Evolutionary conservation across 2,113 vertebrate species (phyloP).

Genomic region (Progne subis): DNA sequence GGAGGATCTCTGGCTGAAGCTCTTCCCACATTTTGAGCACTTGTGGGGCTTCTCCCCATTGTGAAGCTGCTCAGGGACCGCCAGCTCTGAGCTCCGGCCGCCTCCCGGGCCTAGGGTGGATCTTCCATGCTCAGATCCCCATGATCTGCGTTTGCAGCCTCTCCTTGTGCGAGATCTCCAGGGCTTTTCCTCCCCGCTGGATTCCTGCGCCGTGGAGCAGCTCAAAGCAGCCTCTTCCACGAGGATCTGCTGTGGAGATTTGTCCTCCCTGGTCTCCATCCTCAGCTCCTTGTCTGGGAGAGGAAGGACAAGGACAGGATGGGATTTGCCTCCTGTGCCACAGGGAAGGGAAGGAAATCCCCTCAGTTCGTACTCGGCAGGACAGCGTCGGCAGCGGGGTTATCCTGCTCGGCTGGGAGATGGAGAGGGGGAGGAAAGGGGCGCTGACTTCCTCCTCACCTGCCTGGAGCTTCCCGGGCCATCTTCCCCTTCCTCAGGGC

Average conservation of each 20-base stretch:
- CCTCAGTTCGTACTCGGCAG: too few relatives aligned
- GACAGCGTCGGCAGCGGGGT: neutral
- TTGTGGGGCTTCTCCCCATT: neutral
- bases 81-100: neutral
- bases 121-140: neutral
- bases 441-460: neutral
- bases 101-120: too few relatives aligned
- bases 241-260: neutral
- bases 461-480: neutral
- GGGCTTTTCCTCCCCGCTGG: too few relatives aligned
- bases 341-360: neutral
- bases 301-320: neutral
- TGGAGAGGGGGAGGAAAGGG: neutral
- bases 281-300: neutral
- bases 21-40: neutral
- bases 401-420: neutral
- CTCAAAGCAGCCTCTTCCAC: neutral
- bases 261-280: neutral
- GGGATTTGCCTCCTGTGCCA: neutral
- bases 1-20: neutral
- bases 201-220: accelerated
- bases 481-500: neutral
- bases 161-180: too few relatives aligned
- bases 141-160: neutral
- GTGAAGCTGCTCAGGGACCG: too few relatives aligned